Percentiles rank a stretch among this genome's conserved stretches.
These are phyloP conservation scores for Glaucopsyche alexis DNA, from an alignment of 2,888 invertebrate species.

Conservation along the genomic window DNA sequence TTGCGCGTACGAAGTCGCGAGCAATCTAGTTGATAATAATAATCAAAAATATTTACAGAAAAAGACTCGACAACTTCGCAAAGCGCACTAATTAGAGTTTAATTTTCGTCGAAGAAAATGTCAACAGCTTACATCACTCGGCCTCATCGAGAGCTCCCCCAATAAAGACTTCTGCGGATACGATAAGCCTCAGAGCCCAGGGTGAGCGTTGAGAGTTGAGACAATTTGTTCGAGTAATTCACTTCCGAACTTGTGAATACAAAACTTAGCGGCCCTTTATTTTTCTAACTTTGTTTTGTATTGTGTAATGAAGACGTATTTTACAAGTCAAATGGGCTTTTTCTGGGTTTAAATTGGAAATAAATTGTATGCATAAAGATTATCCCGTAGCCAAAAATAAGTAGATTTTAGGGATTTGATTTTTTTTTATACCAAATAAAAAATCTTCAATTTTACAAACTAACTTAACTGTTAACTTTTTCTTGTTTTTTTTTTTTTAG, in stretches of 20 bases:
- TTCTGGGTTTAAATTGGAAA: conserved; percentile 36
- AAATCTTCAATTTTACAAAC: background rate
- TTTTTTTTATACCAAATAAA: background rate
- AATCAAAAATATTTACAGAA: too few species aligned
- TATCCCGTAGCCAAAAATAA: background rate
- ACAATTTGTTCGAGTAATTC: conserved; percentile 77
- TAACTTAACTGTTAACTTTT: background rate
- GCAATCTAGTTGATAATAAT: too few species aligned
- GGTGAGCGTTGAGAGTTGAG: conserved; percentile 73
- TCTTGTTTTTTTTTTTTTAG: background rate
- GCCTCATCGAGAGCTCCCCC: conserved; percentile 67
- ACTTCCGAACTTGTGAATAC: conserved; percentile 74
- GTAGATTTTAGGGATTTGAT: background rate
- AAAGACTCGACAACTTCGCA: background rate
- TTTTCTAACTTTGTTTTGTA: conserved; percentile 65
- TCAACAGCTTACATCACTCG: conserved; percentile 57
- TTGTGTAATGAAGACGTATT: conserved; percentile 63
- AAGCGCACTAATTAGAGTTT: conserved; percentile 63
- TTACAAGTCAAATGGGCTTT: conserved; percentile 50
- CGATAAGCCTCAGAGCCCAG: conserved; percentile 58
- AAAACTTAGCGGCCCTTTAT: conserved; percentile 65
- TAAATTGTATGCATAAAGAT: background rate
- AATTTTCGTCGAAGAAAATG: conserved; percentile 64
- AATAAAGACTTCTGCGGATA: conserved; percentile 66
- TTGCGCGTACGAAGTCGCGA: too few species aligned